phyloP scores from a whole-genome alignment of 2,797 vertebrate species.

The Heterohyrax brucei region DNA sequence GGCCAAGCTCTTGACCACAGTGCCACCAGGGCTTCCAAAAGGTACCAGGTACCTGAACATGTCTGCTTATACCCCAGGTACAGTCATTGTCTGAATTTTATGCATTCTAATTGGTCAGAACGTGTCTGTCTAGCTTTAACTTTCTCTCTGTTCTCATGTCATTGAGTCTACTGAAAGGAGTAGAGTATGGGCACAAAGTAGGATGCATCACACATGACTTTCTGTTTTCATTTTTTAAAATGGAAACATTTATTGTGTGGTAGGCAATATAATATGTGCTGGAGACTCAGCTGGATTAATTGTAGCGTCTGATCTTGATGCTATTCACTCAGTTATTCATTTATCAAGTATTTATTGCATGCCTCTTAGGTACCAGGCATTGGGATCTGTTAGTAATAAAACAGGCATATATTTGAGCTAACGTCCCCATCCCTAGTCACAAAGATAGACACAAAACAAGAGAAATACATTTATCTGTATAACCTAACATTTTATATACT shows the following conservation, averaged over 20 bases:
- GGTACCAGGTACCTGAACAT: background rate
- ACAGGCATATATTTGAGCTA: background rate
- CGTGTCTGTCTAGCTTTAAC: background rate
- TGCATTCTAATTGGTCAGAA: slow-evolving; percentile 11
- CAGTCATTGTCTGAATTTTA: background rate
- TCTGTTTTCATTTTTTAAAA: slow-evolving; percentile 6
- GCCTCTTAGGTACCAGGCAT: background rate
- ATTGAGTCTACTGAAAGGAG: background rate
- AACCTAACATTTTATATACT: background rate
- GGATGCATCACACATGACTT: background rate
- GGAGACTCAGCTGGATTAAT: background rate
- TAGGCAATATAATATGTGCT: background rate
- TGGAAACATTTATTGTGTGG: background rate
- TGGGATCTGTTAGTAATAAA: background rate
- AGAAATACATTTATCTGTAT: background rate
- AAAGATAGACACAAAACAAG: background rate
- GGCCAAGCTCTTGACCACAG: too few species aligned
- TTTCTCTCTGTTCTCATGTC: background rate
- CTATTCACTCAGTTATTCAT: slow-evolving; percentile 56
- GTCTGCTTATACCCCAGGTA: background rate
- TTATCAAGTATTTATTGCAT: slow-evolving; percentile 7
- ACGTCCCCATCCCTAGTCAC: background rate
- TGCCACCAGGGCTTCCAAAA: background rate
- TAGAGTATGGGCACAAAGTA: background rate
- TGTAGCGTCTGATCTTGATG: slow-evolving; percentile 11